These are phyloP conservation scores for Liopterus haemorrhoidalis DNA, from an alignment of 2,888 invertebrate species.

Conservation along the genomic window DNA sequence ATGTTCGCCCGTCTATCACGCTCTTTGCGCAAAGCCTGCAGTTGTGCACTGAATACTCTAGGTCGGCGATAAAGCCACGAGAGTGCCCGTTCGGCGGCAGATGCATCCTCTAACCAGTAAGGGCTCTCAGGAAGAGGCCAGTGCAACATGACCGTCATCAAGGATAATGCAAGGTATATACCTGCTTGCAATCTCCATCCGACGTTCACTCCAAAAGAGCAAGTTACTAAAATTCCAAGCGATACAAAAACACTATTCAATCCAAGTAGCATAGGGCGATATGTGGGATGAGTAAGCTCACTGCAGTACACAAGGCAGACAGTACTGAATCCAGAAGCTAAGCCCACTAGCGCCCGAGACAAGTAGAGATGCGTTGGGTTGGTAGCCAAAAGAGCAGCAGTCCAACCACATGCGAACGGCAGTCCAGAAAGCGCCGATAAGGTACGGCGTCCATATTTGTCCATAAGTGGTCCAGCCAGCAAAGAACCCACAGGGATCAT, in stretches of 20 bases:
- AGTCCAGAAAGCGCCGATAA: conserved; percentile 45
- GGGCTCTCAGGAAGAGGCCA: conserved; percentile 53
- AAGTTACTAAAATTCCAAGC: conserved; percentile 53
- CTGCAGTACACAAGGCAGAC: conserved; percentile 53
- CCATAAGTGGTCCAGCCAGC: conserved; percentile 52
- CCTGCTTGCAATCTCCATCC: conserved; percentile 50
- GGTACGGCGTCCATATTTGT: conserved; percentile 50
- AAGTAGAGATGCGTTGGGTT: conserved; percentile 47
- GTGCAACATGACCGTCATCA: conserved; percentile 41
- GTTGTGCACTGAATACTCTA: too few relatives aligned
- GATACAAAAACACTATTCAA: conserved; percentile 55
- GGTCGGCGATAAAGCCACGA: conserved; percentile 46
- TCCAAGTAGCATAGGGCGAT: conserved; percentile 51
- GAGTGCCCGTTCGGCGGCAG: conserved; percentile 42
- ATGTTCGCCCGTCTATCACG: conserved; percentile 30
- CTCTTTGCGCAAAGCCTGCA: conserved; percentile 10
- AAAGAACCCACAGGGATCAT: conserved; percentile 51
- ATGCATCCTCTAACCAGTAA: conserved; percentile 47
- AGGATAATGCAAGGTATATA: conserved; percentile 43
- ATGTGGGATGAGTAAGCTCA: conserved; percentile 51
- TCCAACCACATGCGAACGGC: conserved; percentile 49
- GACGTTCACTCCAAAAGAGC: conserved; percentile 44
- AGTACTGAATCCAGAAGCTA: conserved; percentile 47
- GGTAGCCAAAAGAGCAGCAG: conserved; percentile 45
- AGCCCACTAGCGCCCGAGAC: conserved; percentile 47